Conservation (phyloP, 2,888 invertebrate species). For the Drosophila picticornis region DNA sequence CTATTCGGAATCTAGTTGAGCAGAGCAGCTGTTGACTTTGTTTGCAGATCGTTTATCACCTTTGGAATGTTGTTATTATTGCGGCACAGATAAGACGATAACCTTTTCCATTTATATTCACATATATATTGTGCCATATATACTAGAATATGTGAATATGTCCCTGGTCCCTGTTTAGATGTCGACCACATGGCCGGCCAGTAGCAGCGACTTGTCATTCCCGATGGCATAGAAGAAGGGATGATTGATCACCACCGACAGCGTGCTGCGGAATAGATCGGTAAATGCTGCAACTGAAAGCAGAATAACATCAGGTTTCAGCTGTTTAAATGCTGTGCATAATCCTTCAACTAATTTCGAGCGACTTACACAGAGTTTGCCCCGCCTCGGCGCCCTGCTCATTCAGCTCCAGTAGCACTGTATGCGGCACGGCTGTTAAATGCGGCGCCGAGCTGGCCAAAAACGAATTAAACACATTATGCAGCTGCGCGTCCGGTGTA, state of each 20-base stretch:
- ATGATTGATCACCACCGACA: slow-evolving; percentile 73
- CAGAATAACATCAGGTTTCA: slow-evolving; percentile 9
- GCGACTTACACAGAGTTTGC: slow-evolving; percentile 59
- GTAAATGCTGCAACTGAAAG: slow-evolving; percentile 55
- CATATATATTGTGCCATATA: background rate
- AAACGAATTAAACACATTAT: slow-evolving; percentile 60
- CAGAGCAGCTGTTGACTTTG: slow-evolving; percentile 34
- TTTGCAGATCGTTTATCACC: slow-evolving; percentile 70
- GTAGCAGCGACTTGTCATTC: slow-evolving; percentile 57
- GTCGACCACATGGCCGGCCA: slow-evolving; percentile 72
- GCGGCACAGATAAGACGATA: slow-evolving; percentile 66
- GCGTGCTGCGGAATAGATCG: slow-evolving; percentile 66
- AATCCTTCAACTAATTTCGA: background rate
- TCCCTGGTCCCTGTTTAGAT: slow-evolving; percentile 33
- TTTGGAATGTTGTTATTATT: slow-evolving; percentile 42
- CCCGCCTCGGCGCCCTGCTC: slow-evolving; percentile 52
- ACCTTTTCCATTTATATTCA: slow-evolving; percentile 30
- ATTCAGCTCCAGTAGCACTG: slow-evolving; percentile 50
- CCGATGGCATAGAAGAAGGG: slow-evolving; percentile 73
- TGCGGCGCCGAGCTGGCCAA: slow-evolving; percentile 64
- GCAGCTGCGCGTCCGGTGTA: slow-evolving; percentile 52
- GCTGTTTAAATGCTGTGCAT: slow-evolving; percentile 35
- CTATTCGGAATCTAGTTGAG: slow-evolving; percentile 13
- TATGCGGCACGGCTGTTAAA: slow-evolving; percentile 63
- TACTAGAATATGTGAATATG: background rate